Conservation (phyloP, 1,140 invertebrate species). For the Aphis craccivora region DNA sequence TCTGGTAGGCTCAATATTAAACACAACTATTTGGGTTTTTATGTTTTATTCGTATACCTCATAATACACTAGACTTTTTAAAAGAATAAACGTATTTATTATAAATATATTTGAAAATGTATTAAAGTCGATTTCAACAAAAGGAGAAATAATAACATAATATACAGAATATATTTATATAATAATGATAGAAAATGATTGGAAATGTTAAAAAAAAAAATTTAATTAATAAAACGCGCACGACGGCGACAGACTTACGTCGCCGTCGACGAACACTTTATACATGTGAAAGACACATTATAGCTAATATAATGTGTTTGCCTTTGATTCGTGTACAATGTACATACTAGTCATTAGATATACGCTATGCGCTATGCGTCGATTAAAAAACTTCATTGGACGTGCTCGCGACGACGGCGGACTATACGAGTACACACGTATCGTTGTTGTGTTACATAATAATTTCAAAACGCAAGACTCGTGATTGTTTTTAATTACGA, state of each 20-base stretch:
- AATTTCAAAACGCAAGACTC: not conserved
- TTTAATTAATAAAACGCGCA: constrained; percentile 12
- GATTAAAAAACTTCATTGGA: not conserved
- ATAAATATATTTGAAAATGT: not conserved
- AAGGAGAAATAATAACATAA: not conserved
- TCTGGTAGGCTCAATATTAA: not conserved
- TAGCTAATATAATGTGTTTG: not conserved
- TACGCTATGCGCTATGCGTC: not conserved
- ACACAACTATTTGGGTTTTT: constrained; percentile 7
- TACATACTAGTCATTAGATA: not conserved
- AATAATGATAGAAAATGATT: constrained; percentile 1
- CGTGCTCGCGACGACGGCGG: not conserved
- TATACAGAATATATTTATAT: not conserved
- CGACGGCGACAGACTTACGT: not conserved
- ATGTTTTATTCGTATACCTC: not conserved
- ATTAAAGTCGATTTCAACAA: not conserved
- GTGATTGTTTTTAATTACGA: not conserved
- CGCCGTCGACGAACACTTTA: not conserved
- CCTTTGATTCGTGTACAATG: not conserved
- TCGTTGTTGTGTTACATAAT: not conserved
- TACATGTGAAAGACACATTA: not conserved
- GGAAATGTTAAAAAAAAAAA: not conserved
- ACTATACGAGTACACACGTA: not conserved
- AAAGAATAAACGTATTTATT: not conserved
- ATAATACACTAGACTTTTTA: constrained; percentile 7